Evolutionary conservation across 2,888 invertebrate genomes (phyloP), one percentile per base, ranked within the genome.

Genomic region (Cryptocephalus moraei): DNA sequence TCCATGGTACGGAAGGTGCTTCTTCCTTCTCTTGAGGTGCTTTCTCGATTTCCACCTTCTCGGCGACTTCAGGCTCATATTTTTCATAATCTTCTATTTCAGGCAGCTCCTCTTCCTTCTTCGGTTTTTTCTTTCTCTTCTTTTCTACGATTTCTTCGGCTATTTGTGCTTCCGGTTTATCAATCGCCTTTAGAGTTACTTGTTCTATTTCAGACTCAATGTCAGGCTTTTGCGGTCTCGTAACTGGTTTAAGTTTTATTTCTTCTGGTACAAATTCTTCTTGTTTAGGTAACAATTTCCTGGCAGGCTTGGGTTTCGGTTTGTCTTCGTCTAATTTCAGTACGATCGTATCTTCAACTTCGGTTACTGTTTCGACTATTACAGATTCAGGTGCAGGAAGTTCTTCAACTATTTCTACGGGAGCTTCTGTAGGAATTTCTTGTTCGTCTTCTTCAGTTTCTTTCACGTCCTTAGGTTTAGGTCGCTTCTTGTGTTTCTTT

Each of bases 261-360:
- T 53, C 41, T 54, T 62, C 58, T n/a, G 51, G 53, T 50, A 47
- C 62, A 9, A 63, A 56, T 4, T 65, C 65, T 43, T 65, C 58
- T 47, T 66, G 60, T 48, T 65, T 63, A 6, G 22, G 22, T 22
- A 22, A 22, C n/a, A 63, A 55, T 9, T 56, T 47, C 22, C 51
- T 60, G 11, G 47, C 40, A 9, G 53, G 57, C 39, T 69, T 41
- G 56, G 52, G 54, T 50, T 67, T 64, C 13, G 65, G 64, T 47
- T 67, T 61, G 12, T 58, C 46, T 44, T 62, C 66, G 39, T 67
- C 69, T 9, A 76, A 67, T 60, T 76, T 78, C 46, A 79, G 64
- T 38, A 77, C 69, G 1, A 79, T 72, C 8, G 75, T 77, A 48
- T 81, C 79, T 65, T 81, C 78, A 48, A 76, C 73, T 50, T 75